Evolutionary conservation across 2,888 invertebrate species (phyloP).

Genomic region (Pilophorus perplexus): DNA sequence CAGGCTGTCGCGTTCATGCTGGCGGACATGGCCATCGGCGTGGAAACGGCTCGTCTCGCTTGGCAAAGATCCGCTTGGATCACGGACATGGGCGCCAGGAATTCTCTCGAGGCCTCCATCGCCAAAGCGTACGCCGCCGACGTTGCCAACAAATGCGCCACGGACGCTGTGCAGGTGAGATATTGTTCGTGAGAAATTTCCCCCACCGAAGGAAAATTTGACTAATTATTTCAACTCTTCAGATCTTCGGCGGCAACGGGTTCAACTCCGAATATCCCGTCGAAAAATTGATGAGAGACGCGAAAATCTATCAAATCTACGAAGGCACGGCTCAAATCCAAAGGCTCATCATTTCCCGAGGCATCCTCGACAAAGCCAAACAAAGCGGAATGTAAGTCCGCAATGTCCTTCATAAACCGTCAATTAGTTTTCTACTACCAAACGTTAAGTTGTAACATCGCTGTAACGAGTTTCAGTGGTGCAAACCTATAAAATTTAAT

Average conservation of each 20-base stretch:
- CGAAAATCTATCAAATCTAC: conserved; percentile 99
- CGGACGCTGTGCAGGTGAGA: conserved; percentile 78
- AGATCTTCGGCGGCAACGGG: conserved; percentile 93
- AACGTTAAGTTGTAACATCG: too few species aligned
- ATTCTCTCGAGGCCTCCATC: conserved; percentile 82
- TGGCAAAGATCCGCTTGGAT: conserved; percentile 88
- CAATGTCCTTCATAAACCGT: too few species aligned
- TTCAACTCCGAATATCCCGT: conserved; percentile 97
- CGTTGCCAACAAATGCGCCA: conserved; percentile 87
- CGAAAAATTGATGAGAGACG: conserved; percentile 97
- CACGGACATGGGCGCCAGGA: conserved; percentile 70
- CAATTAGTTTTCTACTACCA: too few species aligned
- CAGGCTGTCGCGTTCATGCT: conserved; percentile 91
- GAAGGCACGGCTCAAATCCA: conserved; percentile 98
- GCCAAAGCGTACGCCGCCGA: conserved; percentile 94
- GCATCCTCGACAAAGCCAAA: conserved; percentile 55
- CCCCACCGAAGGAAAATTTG: too few species aligned
- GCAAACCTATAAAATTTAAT: too few species aligned
- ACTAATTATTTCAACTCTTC: too few species aligned
- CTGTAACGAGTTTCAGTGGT: too few species aligned
- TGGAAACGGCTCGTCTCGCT: conserved; percentile 82
- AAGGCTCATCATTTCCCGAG: conserved; percentile 84
- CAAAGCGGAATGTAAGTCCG: conserved; percentile 14
- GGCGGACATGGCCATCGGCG: conserved; percentile 91
- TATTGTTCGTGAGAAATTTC: too few species aligned